Conservation (phyloP, 2,797 vertebrate species). For the Podarcis siculus region DNA sequence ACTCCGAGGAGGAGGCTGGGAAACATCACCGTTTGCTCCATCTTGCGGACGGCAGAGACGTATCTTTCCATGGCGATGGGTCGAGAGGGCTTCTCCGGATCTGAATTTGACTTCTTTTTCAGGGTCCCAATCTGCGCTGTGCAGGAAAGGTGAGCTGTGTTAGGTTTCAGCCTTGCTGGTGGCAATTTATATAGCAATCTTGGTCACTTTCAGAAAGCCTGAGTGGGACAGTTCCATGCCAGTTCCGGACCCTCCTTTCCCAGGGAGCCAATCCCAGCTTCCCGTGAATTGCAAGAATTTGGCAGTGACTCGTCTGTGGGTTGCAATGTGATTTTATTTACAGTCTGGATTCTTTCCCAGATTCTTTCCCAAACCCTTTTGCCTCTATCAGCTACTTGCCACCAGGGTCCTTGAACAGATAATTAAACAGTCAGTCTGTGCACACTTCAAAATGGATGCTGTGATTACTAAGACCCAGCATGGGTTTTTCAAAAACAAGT, state of each 20-base stretch:
- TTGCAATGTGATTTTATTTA: constrained; percentile 2
- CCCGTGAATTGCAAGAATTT: neutral
- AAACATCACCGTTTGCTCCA: constrained; percentile 88
- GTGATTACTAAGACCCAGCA: too few species aligned
- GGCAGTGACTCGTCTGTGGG: neutral
- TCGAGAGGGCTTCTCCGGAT: constrained; percentile 76
- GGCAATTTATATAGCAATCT: neutral
- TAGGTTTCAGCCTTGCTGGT: neutral
- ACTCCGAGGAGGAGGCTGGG: constrained; percentile 85
- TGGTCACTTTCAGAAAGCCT: neutral
- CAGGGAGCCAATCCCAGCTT: constrained; percentile 5
- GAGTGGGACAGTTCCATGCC: neutral
- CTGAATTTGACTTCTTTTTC: constrained; percentile 72
- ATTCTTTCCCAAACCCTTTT: neutral
- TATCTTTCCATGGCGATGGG: constrained; percentile 74
- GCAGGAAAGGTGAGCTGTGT: neutral
- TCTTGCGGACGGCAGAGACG: constrained; percentile 75
- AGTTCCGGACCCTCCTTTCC: neutral
- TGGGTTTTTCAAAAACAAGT: too few species aligned
- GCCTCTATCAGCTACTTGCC: neutral
- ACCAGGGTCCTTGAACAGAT: too few species aligned
- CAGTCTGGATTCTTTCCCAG: neutral
- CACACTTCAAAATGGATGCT: too few species aligned
- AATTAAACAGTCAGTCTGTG: too few species aligned
- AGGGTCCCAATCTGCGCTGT: constrained; percentile 32